Percentiles rank a stretch among this genome's conserved stretches.
These are phyloP conservation scores for Sylvia borin DNA, from an alignment of 2,797 vertebrate species.

Conservation along the genomic window DNA sequence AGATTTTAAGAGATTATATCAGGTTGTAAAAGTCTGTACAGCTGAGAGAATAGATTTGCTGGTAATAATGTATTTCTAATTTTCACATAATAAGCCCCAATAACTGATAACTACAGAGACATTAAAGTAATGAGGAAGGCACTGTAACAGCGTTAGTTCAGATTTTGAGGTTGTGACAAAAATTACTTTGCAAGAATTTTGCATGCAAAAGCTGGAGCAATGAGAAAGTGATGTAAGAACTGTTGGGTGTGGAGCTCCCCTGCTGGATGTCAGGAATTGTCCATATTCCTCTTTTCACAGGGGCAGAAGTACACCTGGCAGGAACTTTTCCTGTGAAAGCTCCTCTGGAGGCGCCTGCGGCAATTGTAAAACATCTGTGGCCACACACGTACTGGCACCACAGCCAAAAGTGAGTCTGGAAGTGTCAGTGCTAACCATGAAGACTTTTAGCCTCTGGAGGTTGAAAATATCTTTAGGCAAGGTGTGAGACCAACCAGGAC, in stretches of 20 bases:
- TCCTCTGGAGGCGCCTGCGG: neutral
- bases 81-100: constrained; percentile 73
- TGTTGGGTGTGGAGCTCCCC: neutral
- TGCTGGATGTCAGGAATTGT: neutral
- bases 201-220: neutral
- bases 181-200: constrained; percentile 25
- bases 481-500: neutral
- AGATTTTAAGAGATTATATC: constrained; percentile 76
- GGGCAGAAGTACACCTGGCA: neutral
- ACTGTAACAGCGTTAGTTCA: constrained; percentile 34
- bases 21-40: constrained; percentile 73
- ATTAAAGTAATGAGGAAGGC: constrained; percentile 71
- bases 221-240: neutral
- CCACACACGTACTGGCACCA: neutral
- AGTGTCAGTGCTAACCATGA: neutral
- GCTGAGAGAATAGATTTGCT: constrained; percentile 70
- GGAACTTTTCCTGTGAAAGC: neutral
- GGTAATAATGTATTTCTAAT: constrained; percentile 79
- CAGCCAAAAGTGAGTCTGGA: neutral
- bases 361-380: neutral
- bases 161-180: constrained; percentile 54
- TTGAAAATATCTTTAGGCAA: neutral
- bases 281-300: neutral
- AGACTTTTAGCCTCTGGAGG: neutral
- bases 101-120: constrained; percentile 68